Conservation (phyloP, 2,113 vertebrate species). For the Tapirus terrestris region DNA sequence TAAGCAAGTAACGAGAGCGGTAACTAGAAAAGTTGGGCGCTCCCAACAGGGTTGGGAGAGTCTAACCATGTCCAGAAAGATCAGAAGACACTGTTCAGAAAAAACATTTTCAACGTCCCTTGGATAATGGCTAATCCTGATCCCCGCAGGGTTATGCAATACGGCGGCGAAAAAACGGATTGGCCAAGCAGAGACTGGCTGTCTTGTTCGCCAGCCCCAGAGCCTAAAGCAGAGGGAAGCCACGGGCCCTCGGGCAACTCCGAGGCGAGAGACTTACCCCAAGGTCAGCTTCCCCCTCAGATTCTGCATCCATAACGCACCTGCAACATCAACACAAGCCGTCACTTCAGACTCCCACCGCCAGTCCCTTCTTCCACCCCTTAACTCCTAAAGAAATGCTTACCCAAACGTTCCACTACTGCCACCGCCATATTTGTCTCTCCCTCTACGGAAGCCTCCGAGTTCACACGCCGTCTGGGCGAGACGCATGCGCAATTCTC, state of each 20-base stretch:
- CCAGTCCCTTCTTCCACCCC: neutral
- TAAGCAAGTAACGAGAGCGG: neutral
- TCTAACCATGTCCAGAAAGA: neutral
- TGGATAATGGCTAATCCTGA: neutral
- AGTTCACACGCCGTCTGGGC: rapidly evolving
- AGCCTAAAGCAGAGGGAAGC: neutral
- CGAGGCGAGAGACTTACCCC: slow-evolving; percentile 64
- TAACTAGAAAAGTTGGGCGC: neutral
- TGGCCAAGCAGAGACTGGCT: neutral
- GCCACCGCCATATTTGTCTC: slow-evolving; percentile 58
- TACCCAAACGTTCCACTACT: neutral
- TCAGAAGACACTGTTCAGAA: neutral
- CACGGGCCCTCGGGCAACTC: neutral
- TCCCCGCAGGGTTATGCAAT: neutral
- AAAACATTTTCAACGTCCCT: neutral
- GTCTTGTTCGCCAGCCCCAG: neutral
- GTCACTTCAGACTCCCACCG: neutral
- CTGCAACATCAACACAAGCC: slow-evolving; percentile 63
- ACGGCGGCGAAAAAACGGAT: neutral
- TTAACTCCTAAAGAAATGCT: neutral
- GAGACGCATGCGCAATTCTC: neutral
- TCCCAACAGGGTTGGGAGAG: neutral
- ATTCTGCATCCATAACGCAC: slow-evolving; percentile 55
- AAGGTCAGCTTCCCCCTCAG: slow-evolving; percentile 21
- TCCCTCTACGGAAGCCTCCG: slow-evolving; percentile 49